These are phyloP conservation scores for Pseudocheirus occidentalis DNA, from an alignment of 2,797 vertebrate species.

Conservation along the genomic window DNA sequence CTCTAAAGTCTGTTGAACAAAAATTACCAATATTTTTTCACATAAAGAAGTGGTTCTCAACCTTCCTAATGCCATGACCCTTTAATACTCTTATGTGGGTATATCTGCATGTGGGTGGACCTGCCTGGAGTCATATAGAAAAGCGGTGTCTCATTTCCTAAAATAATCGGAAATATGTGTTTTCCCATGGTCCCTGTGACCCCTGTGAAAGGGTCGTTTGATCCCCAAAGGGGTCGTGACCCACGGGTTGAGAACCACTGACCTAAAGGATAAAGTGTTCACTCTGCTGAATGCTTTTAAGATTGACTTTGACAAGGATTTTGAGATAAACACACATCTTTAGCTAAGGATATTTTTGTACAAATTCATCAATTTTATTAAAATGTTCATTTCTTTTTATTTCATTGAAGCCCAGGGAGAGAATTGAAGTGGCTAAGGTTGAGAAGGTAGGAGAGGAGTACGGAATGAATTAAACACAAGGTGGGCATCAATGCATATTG, in stretches of 20 bases:
- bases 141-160: no score
- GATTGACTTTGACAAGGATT: background rate
- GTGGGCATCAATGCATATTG: background rate
- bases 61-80: no score
- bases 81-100: no score
- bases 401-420: no score
- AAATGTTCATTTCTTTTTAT: background rate
- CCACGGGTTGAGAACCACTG: no score
- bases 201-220: no score
- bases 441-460: background rate
- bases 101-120: no score
- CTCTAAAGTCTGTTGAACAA: background rate
- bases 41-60: no score
- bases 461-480: background rate
- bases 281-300: background rate
- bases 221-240: no score
- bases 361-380: background rate
- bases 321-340: background rate
- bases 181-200: no score
- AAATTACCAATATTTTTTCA: background rate
- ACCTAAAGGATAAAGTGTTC: background rate
- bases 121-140: no score
- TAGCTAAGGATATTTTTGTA: background rate
- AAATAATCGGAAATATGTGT: no score
- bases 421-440: background rate